Evolutionary conservation across 2,113 vertebrate genomes (phyloP).

Genomic region (Uria aalge): DNA sequence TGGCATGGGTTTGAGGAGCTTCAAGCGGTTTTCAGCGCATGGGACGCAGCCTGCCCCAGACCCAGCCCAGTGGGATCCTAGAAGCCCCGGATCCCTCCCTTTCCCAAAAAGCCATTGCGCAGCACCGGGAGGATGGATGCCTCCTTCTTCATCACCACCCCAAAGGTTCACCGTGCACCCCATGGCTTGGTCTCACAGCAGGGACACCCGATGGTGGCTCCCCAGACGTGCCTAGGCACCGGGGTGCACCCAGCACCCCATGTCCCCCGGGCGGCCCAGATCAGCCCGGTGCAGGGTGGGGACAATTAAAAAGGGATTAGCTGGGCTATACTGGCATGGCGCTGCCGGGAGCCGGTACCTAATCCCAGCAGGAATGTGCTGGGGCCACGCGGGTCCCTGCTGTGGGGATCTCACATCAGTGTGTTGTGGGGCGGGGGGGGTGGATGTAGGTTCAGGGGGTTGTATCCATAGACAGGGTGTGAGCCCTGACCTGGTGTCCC

Average conservation of each 20-base stretch:
- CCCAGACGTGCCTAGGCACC: fast-evolving
- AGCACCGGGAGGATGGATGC: background rate
- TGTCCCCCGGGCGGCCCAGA: background rate
- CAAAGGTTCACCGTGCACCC: background rate
- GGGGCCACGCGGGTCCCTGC: background rate
- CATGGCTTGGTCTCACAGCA: fast-evolving
- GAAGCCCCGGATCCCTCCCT: background rate
- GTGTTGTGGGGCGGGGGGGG: background rate
- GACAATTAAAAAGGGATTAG: constrained; percentile 50
- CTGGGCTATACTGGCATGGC: background rate
- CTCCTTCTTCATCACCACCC: background rate
- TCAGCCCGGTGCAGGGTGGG: background rate
- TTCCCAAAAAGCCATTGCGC: background rate
- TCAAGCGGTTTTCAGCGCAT: background rate
- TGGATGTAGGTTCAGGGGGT: fast-evolving
- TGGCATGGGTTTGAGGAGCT: background rate
- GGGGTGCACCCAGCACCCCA: background rate
- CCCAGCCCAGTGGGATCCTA: background rate
- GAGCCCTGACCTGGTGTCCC: background rate
- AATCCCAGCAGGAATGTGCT: background rate
- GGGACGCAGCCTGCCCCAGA: fast-evolving
- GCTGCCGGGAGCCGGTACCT: background rate
- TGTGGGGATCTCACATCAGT: background rate
- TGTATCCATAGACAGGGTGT: background rate
- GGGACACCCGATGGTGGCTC: fast-evolving